Conservation (phyloP, 1,140 invertebrate species). For the Halesus radiatus region DNA sequence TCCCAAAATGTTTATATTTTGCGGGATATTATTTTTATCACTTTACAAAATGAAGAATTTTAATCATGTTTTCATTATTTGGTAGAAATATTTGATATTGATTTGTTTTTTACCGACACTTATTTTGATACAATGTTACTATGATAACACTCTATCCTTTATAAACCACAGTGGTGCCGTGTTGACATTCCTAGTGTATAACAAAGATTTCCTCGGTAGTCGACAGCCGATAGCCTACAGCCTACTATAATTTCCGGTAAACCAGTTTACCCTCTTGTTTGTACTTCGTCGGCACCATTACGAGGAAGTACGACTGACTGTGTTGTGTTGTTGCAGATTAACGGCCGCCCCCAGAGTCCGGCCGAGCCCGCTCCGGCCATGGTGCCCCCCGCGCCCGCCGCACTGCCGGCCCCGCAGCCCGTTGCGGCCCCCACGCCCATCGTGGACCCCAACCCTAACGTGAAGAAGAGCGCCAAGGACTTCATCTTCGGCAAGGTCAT, state of each 20-base stretch:
- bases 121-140: conserved; percentile 3
- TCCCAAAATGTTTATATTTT: no score
- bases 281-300: no score
- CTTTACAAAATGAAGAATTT: no score
- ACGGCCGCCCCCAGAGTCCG: conserved; percentile 64
- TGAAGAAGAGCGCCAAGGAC: conserved; percentile 85
- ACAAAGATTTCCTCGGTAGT: no score
- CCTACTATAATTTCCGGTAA: background rate
- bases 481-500: conserved; percentile 96
- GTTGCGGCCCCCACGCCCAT: conserved; percentile 50
- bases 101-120: background rate
- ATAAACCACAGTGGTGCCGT: conserved; percentile 14
- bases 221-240: no score
- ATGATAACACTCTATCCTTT: background rate
- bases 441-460: conserved; percentile 66
- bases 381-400: conserved; percentile 59
- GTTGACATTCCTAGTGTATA: background rate
- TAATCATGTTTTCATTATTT: no score
- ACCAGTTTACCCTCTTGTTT: no score
- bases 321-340: conserved; percentile 62
- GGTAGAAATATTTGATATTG: no score
- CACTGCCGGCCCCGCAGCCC: conserved; percentile 57
- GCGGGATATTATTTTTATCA: no score
- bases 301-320: background rate
- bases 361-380: conserved; percentile 62